Base-by-base conservation (phyloP, 2,797 vertebrate species). In the Semaprochilodus insignis region DNA sequence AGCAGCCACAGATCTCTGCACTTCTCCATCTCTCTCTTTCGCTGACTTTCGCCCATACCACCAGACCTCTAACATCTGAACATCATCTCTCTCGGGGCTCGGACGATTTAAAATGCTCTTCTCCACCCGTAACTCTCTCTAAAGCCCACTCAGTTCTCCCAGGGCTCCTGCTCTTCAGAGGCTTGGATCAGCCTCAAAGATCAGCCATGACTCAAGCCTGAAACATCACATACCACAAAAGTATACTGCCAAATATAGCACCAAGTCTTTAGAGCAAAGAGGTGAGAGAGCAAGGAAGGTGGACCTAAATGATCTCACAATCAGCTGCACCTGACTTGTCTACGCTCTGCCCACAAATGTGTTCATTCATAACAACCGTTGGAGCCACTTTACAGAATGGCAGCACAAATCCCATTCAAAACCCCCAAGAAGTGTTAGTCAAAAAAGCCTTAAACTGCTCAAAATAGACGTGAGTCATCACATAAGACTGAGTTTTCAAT, bases 241-340 rank as follows among this genome's bases (percentile, higher is more conserved):
- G 71, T 74, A 79, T 36, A 72, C 13, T 36, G 16, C 36, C 34
- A 74, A 67, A 74, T 34, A 52, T 19, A 54, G 71, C 51, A 6
- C 27, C 17, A 52, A 48, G 44, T 13, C 70, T 52, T 66, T 67
- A 27, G 25, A 78, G 34, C 23, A 74, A 73, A 83, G 44, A 31
- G 62, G 11, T 69, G 11, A 16, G 13, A 57, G 25, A 62, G 0
- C 31, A n/a, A 70, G 72, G 14, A 13, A 74, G 11, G 65, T 48
- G 16, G 2, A 31, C 21, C 74, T 19, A 1, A 81, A 66, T 4
- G 34, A n/a, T 27, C 36, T 70, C 36, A 57, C 52, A 3, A 78
- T 74, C 72, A 16, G 66, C 69, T 55, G 17, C 7, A 34, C 19
- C 7, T 27, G 21, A 23, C 8, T 23, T 6, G 6, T 57, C 17